These are phyloP conservation scores for Eublepharis macularius DNA, from an alignment of 2,113 vertebrate genomes.

Conservation along the genomic window DNA sequence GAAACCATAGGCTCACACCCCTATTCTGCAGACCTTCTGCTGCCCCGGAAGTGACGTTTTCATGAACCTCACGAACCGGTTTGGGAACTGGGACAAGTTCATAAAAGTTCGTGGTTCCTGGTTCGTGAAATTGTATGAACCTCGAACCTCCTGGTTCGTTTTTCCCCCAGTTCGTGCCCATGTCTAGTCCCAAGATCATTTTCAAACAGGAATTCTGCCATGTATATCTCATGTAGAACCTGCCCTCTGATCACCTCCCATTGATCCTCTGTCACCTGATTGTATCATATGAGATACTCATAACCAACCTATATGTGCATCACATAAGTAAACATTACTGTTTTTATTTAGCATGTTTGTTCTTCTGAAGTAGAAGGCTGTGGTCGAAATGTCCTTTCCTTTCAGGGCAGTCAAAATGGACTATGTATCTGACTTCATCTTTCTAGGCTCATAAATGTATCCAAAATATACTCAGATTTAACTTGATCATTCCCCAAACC, in stretches of 20 bases:
- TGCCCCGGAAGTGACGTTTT: too few relatives aligned
- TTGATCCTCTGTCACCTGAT: not conserved
- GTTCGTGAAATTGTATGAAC: too few relatives aligned
- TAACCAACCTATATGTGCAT: not conserved
- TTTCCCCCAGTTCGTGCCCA: too few relatives aligned
- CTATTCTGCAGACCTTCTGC: too few relatives aligned
- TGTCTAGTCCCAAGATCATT: too few relatives aligned
- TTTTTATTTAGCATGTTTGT: not conserved
- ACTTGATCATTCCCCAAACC: not conserved
- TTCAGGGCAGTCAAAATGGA: conserved; percentile 3
- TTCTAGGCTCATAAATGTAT: not conserved
- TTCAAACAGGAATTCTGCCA: not conserved
- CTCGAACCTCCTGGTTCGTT: too few relatives aligned
- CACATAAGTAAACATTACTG: not conserved
- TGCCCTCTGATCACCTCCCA: too few relatives aligned
- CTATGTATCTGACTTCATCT: not conserved
- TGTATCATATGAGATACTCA: not conserved
- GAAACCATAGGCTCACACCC: too few relatives aligned
- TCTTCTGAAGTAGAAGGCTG: not conserved
- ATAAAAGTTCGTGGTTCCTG: too few relatives aligned
- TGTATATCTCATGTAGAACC: not conserved
- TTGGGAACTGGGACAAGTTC: too few relatives aligned
- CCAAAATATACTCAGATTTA: not conserved
- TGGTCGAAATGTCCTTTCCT: not conserved
- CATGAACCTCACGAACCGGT: too few relatives aligned